These are phyloP conservation scores for Frankliniella intonsa DNA, from an alignment of 2,888 invertebrate genomes.

Conservation along the genomic window DNA sequence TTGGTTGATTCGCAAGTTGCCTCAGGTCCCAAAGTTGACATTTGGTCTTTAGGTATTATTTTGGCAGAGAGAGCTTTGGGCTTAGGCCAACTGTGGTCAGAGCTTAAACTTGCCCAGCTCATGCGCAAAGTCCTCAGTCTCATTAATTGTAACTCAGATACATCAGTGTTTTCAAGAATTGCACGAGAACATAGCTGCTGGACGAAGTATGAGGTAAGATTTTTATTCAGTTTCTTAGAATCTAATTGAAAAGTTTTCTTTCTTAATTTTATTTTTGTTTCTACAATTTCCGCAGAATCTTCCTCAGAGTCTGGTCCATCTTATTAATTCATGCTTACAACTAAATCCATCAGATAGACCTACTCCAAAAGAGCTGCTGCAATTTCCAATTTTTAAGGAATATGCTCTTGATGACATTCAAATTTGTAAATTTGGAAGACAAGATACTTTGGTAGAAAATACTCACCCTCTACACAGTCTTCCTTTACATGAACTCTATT, in stretches of 20 bases:
- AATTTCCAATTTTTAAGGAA: slow-evolving; percentile 52
- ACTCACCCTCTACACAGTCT: slow-evolving; percentile 37
- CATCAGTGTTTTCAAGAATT: slow-evolving; percentile 60
- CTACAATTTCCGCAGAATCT: slow-evolving; percentile 48
- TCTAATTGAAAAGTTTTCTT: slow-evolving; percentile 8
- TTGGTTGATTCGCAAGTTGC: slow-evolving; percentile 47
- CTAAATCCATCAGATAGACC: slow-evolving; percentile 61
- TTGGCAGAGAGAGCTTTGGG: slow-evolving; percentile 72
- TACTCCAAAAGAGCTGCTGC: slow-evolving; percentile 57
- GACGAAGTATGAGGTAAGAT: slow-evolving; percentile 58
- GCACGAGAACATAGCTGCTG: slow-evolving; percentile 72
- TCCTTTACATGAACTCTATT: slow-evolving; percentile 74
- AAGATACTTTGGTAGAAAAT: not conserved
- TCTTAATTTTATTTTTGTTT: slow-evolving; percentile 29
- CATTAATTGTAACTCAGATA: slow-evolving; percentile 54
- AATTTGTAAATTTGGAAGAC: not conserved
- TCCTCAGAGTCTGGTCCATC: slow-evolving; percentile 54
- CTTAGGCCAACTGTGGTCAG: slow-evolving; percentile 61
- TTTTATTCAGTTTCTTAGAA: slow-evolving; percentile 6
- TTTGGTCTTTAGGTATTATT: slow-evolving; percentile 93
- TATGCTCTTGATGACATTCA: slow-evolving; percentile 37
- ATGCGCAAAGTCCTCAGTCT: slow-evolving; percentile 67
- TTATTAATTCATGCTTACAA: slow-evolving; percentile 68
- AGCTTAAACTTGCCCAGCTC: slow-evolving; percentile 68
- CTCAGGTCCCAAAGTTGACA: slow-evolving; percentile 73